A percentile compares a stretch with the other conserved stretches of the same genome.
phyloP scores from a whole-genome alignment of 2,113 vertebrate species.

The Lamprologus sp. region DNA sequence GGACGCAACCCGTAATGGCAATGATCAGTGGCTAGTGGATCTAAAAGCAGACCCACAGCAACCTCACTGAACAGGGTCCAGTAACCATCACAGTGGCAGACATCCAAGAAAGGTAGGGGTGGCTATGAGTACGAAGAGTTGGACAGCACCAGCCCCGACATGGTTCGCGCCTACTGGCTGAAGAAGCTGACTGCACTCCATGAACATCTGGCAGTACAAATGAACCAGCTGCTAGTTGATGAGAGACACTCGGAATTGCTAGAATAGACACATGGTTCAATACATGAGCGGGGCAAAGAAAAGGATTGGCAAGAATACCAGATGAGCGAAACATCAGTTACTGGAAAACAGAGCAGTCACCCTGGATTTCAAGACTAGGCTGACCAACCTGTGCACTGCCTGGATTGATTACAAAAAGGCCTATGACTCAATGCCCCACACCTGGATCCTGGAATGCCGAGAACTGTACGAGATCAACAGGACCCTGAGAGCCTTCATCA shows the following conservation, averaged over 20 bases:
- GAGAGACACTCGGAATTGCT: background rate
- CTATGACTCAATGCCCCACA: no score
- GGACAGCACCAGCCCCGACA: background rate
- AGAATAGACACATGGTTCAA: background rate
- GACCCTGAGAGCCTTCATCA: background rate
- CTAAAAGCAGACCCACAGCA: background rate
- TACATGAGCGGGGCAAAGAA: background rate
- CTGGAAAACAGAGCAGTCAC: background rate
- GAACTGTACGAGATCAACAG: background rate
- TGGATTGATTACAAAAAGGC: no score
- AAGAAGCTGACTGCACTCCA: background rate
- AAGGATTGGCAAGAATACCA: background rate
- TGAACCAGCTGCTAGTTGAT: background rate
- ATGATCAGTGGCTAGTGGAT: background rate
- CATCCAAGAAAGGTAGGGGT: no score
- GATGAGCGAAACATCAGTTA: background rate
- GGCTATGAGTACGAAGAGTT: no score
- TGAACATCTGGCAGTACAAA: accelerated
- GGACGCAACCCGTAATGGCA: background rate
- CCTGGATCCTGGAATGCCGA: no score
- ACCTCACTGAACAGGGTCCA: background rate
- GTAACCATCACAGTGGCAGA: background rate
- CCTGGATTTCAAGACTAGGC: background rate
- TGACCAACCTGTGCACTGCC: no score
- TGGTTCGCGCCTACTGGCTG: background rate